Evolutionary conservation across 2,888 invertebrate species (phyloP), one percentile per base, ranked within the genome.

Genomic region (Ophion costatus): DNA sequence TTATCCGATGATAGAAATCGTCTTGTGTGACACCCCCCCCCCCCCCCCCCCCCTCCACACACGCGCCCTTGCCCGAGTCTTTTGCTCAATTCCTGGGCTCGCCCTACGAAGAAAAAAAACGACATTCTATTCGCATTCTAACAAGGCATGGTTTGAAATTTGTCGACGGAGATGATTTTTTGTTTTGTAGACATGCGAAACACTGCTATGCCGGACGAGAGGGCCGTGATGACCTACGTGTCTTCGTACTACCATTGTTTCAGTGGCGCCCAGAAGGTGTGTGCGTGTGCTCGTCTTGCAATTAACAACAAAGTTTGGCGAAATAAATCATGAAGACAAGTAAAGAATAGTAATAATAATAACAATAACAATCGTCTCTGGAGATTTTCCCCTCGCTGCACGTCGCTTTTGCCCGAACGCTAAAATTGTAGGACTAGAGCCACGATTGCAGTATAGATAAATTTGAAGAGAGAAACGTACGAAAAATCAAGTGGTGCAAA

Each of bases 171-270:
- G 88, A 91, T 91, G 91, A 89, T 74, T 67, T 90, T 94, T 90
- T 94, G 69, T 93, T 94, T 94, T 94, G 94, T 95, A 97, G 99
- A 98, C 96, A 97, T 99, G 96, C 97, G 98, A 96, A 98, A 98
- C 96, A 98, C 98, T 92, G 98, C 98, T 94, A 98, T 98, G 97
- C 99, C 99, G 92, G 99, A 99, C 95, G 99, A 99, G 96, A 96
- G 99, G 94, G 99, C 99, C 91, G 99, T 99, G 94, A 99, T 99
- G 99, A 99, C 99, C 92, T 99, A 99, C 95, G 99, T 99, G 92
- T 99, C 99, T 87, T 99, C 99, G 91, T 99, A 99, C 96, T 99
- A 99, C 96, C 99, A 99, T 96, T 98, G 99, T 95, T 99, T 99
- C 96, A 98, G 99, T 95, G 99, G 99, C 94, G 98, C 98, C 93